phyloP scores from a whole-genome alignment of 1,140 invertebrate genomes.

The Ooceraea biroi region DNA sequence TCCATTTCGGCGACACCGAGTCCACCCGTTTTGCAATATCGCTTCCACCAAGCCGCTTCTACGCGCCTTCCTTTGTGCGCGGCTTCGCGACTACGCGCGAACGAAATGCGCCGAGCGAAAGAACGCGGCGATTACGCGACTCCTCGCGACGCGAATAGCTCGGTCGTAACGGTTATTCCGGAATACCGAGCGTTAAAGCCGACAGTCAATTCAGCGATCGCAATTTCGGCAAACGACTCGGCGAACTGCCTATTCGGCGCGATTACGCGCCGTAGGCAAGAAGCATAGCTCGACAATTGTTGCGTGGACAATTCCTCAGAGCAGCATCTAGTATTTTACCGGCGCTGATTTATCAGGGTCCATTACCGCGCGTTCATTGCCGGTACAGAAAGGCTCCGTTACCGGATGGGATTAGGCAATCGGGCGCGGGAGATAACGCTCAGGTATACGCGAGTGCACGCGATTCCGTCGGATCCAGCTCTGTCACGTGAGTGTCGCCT shows the following conservation, averaged over 20 bases:
- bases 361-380: slow-evolving; percentile 12
- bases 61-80: background rate
- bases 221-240: slow-evolving; percentile 44
- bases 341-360: slow-evolving; percentile 41
- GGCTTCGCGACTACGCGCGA: no score
- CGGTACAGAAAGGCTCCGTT: slow-evolving; percentile 39
- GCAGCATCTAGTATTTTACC: background rate
- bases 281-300: background rate
- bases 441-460: slow-evolving; percentile 18
- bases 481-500: slow-evolving; percentile 17
- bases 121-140: slow-evolving; percentile 16
- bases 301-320: no score
- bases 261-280: background rate
- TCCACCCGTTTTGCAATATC: slow-evolving; percentile 19
- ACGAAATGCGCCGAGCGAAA: background rate
- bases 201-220: slow-evolving; percentile 6
- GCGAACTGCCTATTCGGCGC: slow-evolving; percentile 10
- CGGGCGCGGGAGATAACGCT: slow-evolving; percentile 5
- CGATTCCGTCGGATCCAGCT: slow-evolving; percentile 17
- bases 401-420: slow-evolving; percentile 47
- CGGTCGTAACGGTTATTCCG: slow-evolving; percentile 8
- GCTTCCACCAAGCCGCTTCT: background rate
- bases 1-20: background rate
- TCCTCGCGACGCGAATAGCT: background rate
- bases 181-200: slow-evolving; percentile 5